Evolutionary conservation across 1,140 invertebrate genomes (phyloP), one percentile per base, ranked within the genome.

Genomic region (Zaprionus africanus): DNA sequence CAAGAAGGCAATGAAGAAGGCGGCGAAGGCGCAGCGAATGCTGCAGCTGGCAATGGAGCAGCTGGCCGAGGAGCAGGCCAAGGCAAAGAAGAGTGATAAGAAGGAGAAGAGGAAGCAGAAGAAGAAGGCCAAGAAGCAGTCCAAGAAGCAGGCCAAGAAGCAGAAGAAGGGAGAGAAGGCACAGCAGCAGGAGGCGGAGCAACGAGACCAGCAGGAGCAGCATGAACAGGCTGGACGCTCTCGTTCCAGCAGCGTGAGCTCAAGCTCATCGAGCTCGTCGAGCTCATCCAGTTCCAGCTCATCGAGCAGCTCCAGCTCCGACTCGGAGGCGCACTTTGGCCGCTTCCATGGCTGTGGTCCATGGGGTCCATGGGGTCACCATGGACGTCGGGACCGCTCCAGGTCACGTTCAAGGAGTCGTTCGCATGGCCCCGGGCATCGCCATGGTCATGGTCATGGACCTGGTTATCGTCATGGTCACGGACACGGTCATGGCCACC

Each of bases 1-100:
- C 31, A 36, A 36, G 51, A 79, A 84, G 69, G 87, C 87, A 13
- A 70, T 91, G 41, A 87, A 82, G 58, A 84, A 79, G 65, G 78
- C 84, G 13, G 26, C 11, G 17, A 90, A 86, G 64, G 80, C 79
- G 19, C 80, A 90, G 46, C 31, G 66, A 6, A 77, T 87, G 81
- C 70, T 91, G 68, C 64, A 84, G 43, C 31, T 69, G 24, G 81
- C 78, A 0, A 69, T 83, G 36, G 11, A 62, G 6, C 72, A 82
- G 53, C 67, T 91, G 59, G 64, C 64, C 41, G 67, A 69, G 54
- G 70, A 83, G 53, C 65, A 76, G 60, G 49, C 24, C 24, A 59
- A 5, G 38, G 36, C 22, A 19, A 13, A 5, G 28, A 81, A 83
- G 66, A 11, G 41, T 28, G 24, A 53, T 26, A 77, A 74, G 56